A percentile compares a stretch with the other conserved stretches of the same genome.
Evolutionary conservation across 2,888 invertebrate species (phyloP).

Genomic region (Lasioglossum leucozonium): DNA sequence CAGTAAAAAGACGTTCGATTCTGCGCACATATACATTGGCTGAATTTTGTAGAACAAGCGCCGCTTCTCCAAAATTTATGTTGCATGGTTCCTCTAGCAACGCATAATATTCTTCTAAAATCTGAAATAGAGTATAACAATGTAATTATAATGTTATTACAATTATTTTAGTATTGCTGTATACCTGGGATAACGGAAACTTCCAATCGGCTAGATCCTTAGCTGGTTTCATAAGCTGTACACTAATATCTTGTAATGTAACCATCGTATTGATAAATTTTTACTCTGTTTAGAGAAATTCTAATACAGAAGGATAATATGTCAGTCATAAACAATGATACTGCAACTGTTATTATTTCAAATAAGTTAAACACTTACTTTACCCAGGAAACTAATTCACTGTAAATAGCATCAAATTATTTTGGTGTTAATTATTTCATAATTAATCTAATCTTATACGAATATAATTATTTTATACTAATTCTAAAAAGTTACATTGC

Average conservation of each 20-base stretch:
- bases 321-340: background rate
- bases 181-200: constrained; percentile 80
- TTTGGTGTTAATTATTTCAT: background rate
- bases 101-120: constrained; percentile 75
- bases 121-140: constrained; percentile 62
- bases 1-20: constrained; percentile 88
- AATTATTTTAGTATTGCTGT: background rate
- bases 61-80: constrained; percentile 90
- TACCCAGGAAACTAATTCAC: background rate
- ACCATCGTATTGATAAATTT: constrained; percentile 59
- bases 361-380: background rate
- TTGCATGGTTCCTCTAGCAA: constrained; percentile 71
- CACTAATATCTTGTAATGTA: constrained; percentile 74
- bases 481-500: background rate
- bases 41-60: constrained; percentile 91
- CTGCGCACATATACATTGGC: constrained; percentile 90
- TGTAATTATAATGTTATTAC: background rate
- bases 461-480: background rate
- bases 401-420: background rate
- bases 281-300: background rate
- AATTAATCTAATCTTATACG: no score
- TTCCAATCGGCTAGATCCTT: constrained; percentile 80
- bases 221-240: constrained; percentile 76
- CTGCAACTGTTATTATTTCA: background rate
- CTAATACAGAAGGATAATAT: background rate